Evolutionary conservation across 2,888 invertebrate species (phyloP), one percentile per base, ranked within the genome.

Genomic region (Asteroscopus sphinx): DNA sequence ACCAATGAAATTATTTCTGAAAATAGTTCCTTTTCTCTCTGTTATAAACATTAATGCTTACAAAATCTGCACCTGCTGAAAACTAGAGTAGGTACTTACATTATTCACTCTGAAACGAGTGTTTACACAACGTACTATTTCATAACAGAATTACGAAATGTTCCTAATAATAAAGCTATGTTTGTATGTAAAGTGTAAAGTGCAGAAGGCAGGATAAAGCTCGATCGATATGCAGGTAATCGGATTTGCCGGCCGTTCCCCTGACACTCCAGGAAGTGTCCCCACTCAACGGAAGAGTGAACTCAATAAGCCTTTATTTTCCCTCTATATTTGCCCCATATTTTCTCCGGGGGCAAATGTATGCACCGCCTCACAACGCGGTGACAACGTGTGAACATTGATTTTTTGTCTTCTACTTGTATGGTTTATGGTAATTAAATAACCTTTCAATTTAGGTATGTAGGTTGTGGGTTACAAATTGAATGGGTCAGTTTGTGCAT

Each of bases 221-320:
- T 79, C 78, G 78, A 83, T 82, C 83, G 83, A 86, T 88, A 83
- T 70, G 63, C 79, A 82, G 85, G 85, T 89, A 91, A 90, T 88
- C 85, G 81, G 83, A 89, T 89, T 85, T 87, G 71, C 84, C 77
- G 80, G 78, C 77, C 84, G 70, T 80, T 83, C 82, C 82, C 83
- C 80, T 70, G 82, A 78, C 82, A 76, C 70, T 83, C 79, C 86
- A 89, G 91, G 92, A 91, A 91, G 87, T 89, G 86, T 86, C 88
- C 89, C 84, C 83, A 82, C 86, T 88, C 82, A 81, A 83, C 84
- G 86, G 83, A 83, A 85, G 83, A 87, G 77, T 83, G 86, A 83
- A 86, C 85, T 82, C 83, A 86, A 85, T 85, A 84, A 84, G 80
- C 84, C 81, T 86, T 86, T 81, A 82, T 86, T 84, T 85, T 83